These are phyloP conservation scores for Dilophus febrilis DNA, from an alignment of 2,888 invertebrate genomes.

Conservation along the genomic window DNA sequence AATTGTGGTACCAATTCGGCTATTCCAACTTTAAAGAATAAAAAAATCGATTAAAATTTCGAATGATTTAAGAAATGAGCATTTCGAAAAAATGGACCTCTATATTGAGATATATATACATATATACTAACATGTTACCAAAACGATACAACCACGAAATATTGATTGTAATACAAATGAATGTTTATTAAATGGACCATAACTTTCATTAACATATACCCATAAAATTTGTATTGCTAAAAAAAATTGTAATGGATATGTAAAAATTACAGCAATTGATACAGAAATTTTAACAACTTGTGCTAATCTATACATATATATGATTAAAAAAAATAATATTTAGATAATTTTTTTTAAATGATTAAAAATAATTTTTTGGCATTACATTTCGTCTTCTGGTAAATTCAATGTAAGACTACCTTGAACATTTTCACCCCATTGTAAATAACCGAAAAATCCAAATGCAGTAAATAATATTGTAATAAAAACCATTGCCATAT, in stretches of 20 bases:
- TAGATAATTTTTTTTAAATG: too few relatives aligned
- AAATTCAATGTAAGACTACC: slow-evolving; percentile 84
- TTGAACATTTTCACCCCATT: slow-evolving; percentile 64
- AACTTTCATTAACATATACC: slow-evolving; percentile 43
- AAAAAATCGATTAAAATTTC: slow-evolving; percentile 2
- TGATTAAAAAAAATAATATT: too few relatives aligned
- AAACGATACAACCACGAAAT: slow-evolving; percentile 53
- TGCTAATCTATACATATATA: slow-evolving; percentile 52
- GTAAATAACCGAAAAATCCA: slow-evolving; percentile 76
- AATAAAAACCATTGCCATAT: slow-evolving; percentile 74
- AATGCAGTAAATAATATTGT: slow-evolving; percentile 59
- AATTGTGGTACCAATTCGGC: slow-evolving; percentile 77
- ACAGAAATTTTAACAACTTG: slow-evolving; percentile 68
- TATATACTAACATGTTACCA: slow-evolving; percentile 72
- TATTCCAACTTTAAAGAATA: slow-evolving; percentile 47
- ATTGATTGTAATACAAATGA: slow-evolving; percentile 46
- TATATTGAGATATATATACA: too few relatives aligned
- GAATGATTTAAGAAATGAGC: neutral
- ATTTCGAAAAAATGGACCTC: neutral
- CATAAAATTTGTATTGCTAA: slow-evolving; percentile 83
- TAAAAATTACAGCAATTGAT: slow-evolving; percentile 68
- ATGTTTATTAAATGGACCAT: slow-evolving; percentile 33
- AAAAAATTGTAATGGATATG: slow-evolving; percentile 89
- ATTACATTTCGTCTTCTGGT: slow-evolving; percentile 39
- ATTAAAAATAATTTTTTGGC: too few relatives aligned